Evolutionary conservation across 92 coral and sea anemone species (phyloP), one percentile per base, ranked within the genome.

Genomic region (Parazoanthus atlanticus): DNA sequence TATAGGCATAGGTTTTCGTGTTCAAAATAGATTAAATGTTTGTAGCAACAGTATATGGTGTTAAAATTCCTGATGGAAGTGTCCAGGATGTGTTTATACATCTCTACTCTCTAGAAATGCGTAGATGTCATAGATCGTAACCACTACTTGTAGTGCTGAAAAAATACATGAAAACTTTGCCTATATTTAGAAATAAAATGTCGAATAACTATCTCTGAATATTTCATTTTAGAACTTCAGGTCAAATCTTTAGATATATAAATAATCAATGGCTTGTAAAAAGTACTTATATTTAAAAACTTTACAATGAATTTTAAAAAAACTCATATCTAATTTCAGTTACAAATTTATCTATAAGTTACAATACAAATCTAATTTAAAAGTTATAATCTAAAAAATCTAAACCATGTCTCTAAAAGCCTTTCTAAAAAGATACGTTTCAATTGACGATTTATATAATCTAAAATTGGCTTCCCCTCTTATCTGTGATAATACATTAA

Each of bases 151-250:
- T 21, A 61, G 69, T 61, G 28, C 69, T 61, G 69, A 21, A 61
- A 61, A 56, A 79, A 4, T 52, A 31, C 30, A 16, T 23, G 26
- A 79, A 79, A 15, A 49, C 69, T n/a, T 19, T 79, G 47, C 54
- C 58, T 41, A 76, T 56, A 56, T 80, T 54, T 78, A 78, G 71
- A 80, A 54, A 28, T 66, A 80, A 31, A 11, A 54, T 29, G 3
- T 52, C 65, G 40, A 79, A 79, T 46, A 79, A 13, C 79, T 74
- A 36, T 32, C 49, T 40, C 26, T 10, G 26, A n/a, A n/a, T 1
- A 19, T 25, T 74, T 76, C 31, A 9, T 77, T 77, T 31, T 16
- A 40, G 49, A 52, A 79, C 41, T 21, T 26, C 31, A 26, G 41
- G 67, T 47, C 83, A 47, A 13, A 69, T 80, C 40, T 43, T 26